Percentiles rank a stretch among this genome's conserved stretches.
Evolutionary conservation across 2,797 vertebrate species (phyloP).

Genomic region (Artibeus lituratus): DNA sequence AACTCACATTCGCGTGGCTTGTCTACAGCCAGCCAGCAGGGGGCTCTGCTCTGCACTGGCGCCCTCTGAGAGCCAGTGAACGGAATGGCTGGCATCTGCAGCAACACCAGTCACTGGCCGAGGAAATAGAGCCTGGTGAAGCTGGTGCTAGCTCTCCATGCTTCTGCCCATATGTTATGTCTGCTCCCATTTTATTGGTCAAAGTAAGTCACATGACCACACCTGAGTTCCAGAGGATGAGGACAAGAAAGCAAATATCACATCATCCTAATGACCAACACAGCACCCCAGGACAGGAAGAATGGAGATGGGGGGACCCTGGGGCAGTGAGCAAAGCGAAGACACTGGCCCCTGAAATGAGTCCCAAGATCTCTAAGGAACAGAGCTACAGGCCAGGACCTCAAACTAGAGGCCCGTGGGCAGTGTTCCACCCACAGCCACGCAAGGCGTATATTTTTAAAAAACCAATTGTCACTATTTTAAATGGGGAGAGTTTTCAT

Average conservation of each 20-base stretch:
- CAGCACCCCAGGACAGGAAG: background rate
- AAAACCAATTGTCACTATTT: background rate
- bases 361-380: background rate
- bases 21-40: background rate
- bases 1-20: background rate
- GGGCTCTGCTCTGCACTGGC: background rate
- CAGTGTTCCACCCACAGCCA: background rate
- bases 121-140: accelerated
- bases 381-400: background rate
- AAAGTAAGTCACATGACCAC: background rate
- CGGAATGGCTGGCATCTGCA: background rate
- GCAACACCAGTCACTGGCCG: background rate
- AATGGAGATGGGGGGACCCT: accelerated
- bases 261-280: background rate
- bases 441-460: background rate
- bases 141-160: background rate
- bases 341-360: background rate
- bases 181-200: background rate
- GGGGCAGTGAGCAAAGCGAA: background rate
- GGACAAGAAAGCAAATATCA: background rate
- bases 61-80: background rate
- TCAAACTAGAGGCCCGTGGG: background rate
- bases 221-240: background rate
- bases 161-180: accelerated
- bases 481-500: background rate